Conservation (phyloP, 2,797 vertebrate species). For the Galaxias olidus region DNA sequence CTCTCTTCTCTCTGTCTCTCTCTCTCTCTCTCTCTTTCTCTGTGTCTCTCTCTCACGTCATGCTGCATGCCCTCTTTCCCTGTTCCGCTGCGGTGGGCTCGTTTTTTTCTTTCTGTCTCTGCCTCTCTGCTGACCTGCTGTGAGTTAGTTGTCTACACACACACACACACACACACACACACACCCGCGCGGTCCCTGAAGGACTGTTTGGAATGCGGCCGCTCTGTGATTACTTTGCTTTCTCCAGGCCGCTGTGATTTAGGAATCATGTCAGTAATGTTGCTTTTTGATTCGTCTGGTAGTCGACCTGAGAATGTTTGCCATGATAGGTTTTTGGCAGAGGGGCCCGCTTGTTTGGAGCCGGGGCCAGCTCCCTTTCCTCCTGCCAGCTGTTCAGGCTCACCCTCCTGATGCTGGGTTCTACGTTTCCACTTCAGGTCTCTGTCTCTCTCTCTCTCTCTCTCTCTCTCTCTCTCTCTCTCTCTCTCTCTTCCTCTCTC, state of each 20-base stretch:
- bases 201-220: slow-evolving; percentile 34
- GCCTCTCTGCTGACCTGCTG: background rate
- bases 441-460: background rate
- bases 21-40: background rate
- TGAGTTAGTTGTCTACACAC: background rate
- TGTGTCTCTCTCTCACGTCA: background rate
- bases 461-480: background rate
- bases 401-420: slow-evolving; percentile 32
- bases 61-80: background rate
- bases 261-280: slow-evolving; percentile 33
- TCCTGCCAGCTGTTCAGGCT: slow-evolving; percentile 59
- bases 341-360: slow-evolving; percentile 40
- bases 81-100: background rate
- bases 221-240: slow-evolving; percentile 37
- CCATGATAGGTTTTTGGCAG: slow-evolving; percentile 58
- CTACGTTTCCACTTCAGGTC: background rate
- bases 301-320: slow-evolving; percentile 66
- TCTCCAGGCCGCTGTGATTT: slow-evolving; percentile 52
- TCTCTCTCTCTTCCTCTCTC: slow-evolving; percentile 13
- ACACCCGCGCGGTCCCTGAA: slow-evolving; percentile 6
- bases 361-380: slow-evolving; percentile 42
- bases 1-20: no score
- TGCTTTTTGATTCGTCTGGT: slow-evolving; percentile 58
- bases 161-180: background rate
- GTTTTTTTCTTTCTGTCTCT: background rate